A percentile compares a stretch with the other conserved stretches of the same genome.
phyloP scores from a whole-genome alignment of 2,113 vertebrate genomes.

The Austrofundulus limnaeus region DNA sequence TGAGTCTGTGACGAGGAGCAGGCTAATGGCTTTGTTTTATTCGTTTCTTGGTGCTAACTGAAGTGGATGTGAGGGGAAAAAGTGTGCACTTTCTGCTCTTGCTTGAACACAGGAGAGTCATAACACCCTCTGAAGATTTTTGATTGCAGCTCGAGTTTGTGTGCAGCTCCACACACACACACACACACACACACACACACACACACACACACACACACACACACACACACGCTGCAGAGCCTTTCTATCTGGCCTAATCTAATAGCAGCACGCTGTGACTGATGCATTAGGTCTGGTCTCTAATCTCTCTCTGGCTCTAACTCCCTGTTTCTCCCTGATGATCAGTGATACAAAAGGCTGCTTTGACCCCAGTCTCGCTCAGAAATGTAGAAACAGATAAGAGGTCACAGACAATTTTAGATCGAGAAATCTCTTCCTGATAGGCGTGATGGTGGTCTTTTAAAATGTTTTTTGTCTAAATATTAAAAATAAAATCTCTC shows the following conservation, averaged over 20 bases:
- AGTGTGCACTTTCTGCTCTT: constrained; percentile 16
- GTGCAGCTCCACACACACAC: constrained; percentile 31
- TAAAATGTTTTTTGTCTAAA: constrained; percentile 20
- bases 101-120: constrained; percentile 34
- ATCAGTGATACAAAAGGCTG: constrained; percentile 66
- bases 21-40: constrained; percentile 27
- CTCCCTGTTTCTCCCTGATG: constrained; percentile 54
- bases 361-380: constrained; percentile 51
- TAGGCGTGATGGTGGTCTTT: constrained; percentile 10
- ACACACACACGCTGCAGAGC: constrained; percentile 58
- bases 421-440: constrained; percentile 12
- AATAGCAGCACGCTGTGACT: constrained; percentile 74
- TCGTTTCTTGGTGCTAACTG: constrained; percentile 6
- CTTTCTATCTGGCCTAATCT: constrained; percentile 69
- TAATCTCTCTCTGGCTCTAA: constrained; percentile 63
- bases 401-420: constrained; percentile 29
- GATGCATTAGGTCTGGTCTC: constrained; percentile 74
- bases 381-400: constrained; percentile 56
- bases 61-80: constrained; percentile 24
- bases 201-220: constrained; percentile 37
- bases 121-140: constrained; percentile 44
- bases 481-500: too few species aligned
- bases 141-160: constrained; percentile 32
- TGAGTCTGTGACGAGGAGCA: constrained; percentile 12
- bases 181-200: constrained; percentile 43